phyloP scores from a whole-genome alignment of 2,797 vertebrate species.

The Sebastiscus albofasciatus region DNA sequence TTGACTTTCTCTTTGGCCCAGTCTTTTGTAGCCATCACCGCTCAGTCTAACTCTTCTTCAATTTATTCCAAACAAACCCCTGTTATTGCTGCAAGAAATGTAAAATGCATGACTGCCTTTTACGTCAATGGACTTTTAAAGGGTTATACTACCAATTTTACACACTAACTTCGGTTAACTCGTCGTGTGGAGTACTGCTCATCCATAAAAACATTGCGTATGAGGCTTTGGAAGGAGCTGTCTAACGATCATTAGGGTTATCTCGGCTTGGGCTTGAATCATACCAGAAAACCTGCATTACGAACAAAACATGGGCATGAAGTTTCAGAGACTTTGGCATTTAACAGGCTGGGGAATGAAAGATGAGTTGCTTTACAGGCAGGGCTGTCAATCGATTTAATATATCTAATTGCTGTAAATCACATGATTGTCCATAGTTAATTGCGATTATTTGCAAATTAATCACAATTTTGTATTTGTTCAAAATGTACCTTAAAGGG shows the following conservation, averaged over 20 bases:
- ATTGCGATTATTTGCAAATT: no score
- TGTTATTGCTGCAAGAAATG: constrained; percentile 6
- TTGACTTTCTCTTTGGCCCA: not conserved
- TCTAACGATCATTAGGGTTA: not conserved
- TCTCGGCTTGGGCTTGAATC: not conserved
- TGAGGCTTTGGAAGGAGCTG: not conserved
- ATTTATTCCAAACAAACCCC: not conserved
- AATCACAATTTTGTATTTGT: no score
- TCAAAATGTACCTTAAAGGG: no score
- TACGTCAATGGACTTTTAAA: not conserved
- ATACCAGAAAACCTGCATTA: not conserved
- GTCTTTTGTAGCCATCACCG: not conserved
- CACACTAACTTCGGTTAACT: not conserved
- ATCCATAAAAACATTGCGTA: not conserved
- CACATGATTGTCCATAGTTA: no score
- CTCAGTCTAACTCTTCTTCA: not conserved
- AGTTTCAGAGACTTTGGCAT: not conserved
- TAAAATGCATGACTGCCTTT: constrained; percentile 12
- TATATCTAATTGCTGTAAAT: no score
- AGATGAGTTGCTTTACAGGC: not conserved
- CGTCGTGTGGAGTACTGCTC: not conserved
- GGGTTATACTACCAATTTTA: not conserved
- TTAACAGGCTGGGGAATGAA: not conserved
- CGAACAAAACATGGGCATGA: not conserved
- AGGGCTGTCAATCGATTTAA: no score